Evolutionary conservation across 2,888 invertebrate genomes (phyloP).

Genomic region (Acanthopleura granulata): DNA sequence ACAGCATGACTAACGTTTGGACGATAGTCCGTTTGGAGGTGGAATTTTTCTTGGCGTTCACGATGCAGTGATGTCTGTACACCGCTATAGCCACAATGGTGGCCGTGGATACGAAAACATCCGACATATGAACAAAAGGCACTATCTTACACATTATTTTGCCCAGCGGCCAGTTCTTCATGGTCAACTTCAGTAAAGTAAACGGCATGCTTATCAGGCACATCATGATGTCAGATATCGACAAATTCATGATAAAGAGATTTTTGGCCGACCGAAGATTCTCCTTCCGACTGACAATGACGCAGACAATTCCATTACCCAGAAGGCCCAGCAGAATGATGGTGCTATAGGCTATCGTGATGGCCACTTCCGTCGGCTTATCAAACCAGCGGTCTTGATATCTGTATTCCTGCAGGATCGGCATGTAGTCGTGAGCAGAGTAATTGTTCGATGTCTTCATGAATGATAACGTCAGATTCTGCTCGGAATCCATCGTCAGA

Average conservation of each 20-base stretch:
- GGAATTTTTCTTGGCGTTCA: constrained; percentile 33
- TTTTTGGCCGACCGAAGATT: constrained; percentile 41
- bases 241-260: constrained; percentile 36
- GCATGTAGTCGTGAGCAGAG: constrained; percentile 34
- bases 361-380: constrained; percentile 37
- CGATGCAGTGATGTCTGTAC: constrained; percentile 56
- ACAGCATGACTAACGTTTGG: constrained; percentile 43
- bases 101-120: constrained; percentile 61
- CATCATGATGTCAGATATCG: constrained; percentile 36
- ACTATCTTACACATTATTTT: constrained; percentile 37
- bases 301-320: constrained; percentile 53
- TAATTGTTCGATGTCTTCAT: constrained; percentile 27
- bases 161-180: constrained; percentile 38
- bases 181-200: constrained; percentile 34
- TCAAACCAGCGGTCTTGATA: constrained; percentile 42
- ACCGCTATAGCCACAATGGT: constrained; percentile 60
- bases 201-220: constrained; percentile 40
- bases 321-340: constrained; percentile 49
- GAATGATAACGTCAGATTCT: not conserved
- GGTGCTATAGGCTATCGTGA: constrained; percentile 45
- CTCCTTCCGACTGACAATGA: constrained; percentile 43
- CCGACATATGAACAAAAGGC: constrained; percentile 53
- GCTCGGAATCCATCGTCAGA: not conserved
- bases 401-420: constrained; percentile 31
- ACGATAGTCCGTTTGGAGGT: constrained; percentile 25